These are phyloP conservation scores for Heterocephalus glaber DNA, from an alignment of 2,113 vertebrate species.

Conservation along the genomic window DNA sequence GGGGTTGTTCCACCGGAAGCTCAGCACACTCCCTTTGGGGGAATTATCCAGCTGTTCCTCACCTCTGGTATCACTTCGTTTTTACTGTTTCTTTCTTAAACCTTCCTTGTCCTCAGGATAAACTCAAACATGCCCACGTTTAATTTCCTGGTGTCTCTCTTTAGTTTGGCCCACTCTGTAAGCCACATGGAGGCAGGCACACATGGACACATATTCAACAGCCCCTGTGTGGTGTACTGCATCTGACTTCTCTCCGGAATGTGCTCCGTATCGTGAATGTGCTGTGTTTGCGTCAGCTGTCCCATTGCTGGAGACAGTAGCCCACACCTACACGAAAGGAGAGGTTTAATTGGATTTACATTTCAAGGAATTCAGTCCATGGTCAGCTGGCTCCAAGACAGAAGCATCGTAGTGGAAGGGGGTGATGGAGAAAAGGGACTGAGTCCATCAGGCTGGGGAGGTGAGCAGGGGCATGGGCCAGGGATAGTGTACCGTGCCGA, in stretches of 20 bases:
- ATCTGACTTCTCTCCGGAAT: accelerated
- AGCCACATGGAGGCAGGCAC: accelerated
- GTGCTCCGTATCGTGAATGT: accelerated
- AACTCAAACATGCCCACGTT: background rate
- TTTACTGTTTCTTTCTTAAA: background rate
- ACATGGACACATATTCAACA: accelerated
- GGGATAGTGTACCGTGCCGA: background rate
- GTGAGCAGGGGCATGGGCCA: too few species aligned
- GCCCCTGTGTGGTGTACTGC: accelerated
- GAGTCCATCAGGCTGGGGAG: background rate
- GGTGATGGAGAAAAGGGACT: background rate
- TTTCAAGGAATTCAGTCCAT: background rate
- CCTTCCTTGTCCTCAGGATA: background rate
- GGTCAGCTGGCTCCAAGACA: background rate
- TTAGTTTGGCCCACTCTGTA: background rate
- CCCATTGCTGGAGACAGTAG: background rate
- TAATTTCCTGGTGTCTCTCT: background rate
- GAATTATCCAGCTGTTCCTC: background rate
- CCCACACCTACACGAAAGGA: background rate
- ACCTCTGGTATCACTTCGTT: background rate
- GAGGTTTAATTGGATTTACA: background rate
- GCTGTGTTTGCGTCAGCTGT: background rate
- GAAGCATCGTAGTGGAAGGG: background rate
- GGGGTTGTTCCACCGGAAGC: accelerated
- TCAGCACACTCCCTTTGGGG: accelerated